Percentiles rank a stretch among this genome's conserved stretches.
These are phyloP conservation scores for Synanceia verrucosa DNA, from an alignment of 2,797 vertebrate species.

Conservation along the genomic window DNA sequence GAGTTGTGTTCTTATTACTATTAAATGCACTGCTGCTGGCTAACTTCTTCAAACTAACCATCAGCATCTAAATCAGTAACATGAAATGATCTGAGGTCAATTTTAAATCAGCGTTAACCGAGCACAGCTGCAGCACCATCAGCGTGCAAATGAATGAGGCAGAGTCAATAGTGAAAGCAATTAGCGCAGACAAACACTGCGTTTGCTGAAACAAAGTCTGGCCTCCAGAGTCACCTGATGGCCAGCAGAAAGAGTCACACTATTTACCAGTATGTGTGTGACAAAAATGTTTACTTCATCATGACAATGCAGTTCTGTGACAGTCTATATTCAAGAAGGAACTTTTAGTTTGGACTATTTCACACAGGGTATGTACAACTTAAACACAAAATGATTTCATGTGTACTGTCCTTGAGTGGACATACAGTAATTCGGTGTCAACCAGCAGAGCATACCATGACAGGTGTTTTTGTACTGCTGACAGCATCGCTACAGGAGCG, in stretches of 20 bases:
- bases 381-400: too few relatives aligned
- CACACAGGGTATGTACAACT: background rate
- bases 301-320: too few relatives aligned
- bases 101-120: background rate
- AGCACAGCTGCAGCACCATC: conserved; percentile 40
- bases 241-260: background rate
- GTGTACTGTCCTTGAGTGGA: background rate
- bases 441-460: conserved; percentile 24
- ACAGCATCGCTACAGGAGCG: conserved; percentile 31
- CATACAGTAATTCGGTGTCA: conserved; percentile 14
- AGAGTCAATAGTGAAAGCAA: conserved; percentile 42
- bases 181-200: conserved; percentile 57
- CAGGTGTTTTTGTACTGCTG: conserved; percentile 6
- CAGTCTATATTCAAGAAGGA: background rate
- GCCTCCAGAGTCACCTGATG: conserved; percentile 2
- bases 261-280: background rate
- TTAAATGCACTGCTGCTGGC: background rate
- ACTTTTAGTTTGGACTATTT: background rate
- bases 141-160: conserved; percentile 37
- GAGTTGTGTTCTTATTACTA: background rate
- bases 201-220: conserved; percentile 40
- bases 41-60: background rate
- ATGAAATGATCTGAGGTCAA: background rate
- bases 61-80: background rate
- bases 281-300: background rate